phyloP scores from a whole-genome alignment of 2,113 vertebrate species.

The Gadus chalcogrammus region DNA sequence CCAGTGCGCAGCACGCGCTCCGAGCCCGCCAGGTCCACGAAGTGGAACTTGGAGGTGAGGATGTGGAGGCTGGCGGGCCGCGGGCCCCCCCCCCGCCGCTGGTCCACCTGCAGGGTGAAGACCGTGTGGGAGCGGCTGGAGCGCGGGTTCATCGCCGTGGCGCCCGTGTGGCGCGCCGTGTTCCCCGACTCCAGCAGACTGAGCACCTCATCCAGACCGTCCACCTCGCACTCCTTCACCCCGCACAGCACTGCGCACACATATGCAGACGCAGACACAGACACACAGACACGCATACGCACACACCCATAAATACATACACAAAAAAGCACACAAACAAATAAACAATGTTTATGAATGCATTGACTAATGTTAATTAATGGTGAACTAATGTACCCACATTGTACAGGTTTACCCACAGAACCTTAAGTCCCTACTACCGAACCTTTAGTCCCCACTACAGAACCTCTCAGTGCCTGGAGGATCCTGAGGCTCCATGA shows the following conservation, averaged over 20 bases:
- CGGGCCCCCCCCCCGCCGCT: conserved; percentile 71
- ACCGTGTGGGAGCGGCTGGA: conserved; percentile 95
- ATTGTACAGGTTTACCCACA: too few species aligned
- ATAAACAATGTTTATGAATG: too few species aligned
- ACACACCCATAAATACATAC: too few species aligned
- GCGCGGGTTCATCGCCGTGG: conserved; percentile 87
- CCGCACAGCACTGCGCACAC: conserved; percentile 82
- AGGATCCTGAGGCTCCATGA: background rate
- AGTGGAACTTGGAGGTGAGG: conserved; percentile 92
- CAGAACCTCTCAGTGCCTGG: too few species aligned
- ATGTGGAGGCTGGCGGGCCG: conserved; percentile 67
- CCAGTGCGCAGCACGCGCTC: conserved; percentile 90
- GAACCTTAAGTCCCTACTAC: too few species aligned
- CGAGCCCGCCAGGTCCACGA: conserved; percentile 93
- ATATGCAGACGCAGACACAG: too few species aligned
- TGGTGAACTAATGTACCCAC: too few species aligned
- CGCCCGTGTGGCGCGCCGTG: conserved; percentile 89
- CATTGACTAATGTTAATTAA: too few species aligned
- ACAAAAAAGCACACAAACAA: too few species aligned
- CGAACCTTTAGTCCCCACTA: too few species aligned
- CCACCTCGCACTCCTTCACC: conserved; percentile 91
- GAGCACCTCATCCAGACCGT: conserved; percentile 92
- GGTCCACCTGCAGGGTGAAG: conserved; percentile 91
- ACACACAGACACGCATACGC: too few species aligned
- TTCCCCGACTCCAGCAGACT: conserved; percentile 94